Conservation (phyloP, 2,888 invertebrate genomes). For the Acleris emargana region DNA sequence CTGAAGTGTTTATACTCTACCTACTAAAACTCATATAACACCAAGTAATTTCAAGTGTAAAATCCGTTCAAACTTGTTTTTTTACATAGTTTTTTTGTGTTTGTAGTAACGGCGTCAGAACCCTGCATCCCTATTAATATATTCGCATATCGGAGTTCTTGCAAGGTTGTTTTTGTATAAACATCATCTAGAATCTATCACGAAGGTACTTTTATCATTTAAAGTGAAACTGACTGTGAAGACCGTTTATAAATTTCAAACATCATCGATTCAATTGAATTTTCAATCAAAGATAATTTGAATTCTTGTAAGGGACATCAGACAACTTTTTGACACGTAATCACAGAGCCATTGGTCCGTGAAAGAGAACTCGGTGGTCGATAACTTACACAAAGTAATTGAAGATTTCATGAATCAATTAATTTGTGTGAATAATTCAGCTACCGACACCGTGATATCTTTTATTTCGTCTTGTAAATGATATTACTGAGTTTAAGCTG, state of each 20-base stretch:
- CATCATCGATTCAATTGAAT: conserved; percentile 15
- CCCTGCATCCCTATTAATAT: too few relatives aligned
- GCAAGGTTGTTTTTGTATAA: too few relatives aligned
- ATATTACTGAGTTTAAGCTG: background rate
- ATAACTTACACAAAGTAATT: conserved; percentile 12
- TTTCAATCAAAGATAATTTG: conserved; percentile 29
- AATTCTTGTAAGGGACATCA: conserved; percentile 25
- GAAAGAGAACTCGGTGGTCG: conserved; percentile 4
- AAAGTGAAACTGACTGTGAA: background rate
- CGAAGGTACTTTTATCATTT: too few relatives aligned
- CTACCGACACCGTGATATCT: background rate
- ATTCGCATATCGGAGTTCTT: too few relatives aligned
- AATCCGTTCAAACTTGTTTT: too few relatives aligned
- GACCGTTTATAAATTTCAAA: background rate
- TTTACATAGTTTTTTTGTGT: too few relatives aligned
- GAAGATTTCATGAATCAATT: conserved; percentile 5
- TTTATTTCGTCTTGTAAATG: conserved; percentile 5
- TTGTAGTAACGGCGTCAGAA: too few relatives aligned
- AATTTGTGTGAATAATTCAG: background rate
- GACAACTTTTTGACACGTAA: conserved; percentile 30
- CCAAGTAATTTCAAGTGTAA: too few relatives aligned
- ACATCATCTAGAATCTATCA: too few relatives aligned
- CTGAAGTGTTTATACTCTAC: too few relatives aligned
- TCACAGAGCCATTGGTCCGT: conserved; percentile 2
- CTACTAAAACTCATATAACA: too few relatives aligned